Evolutionary conservation across 2,113 vertebrate species (phyloP).

Genomic region (Pelmatolapia mariae): DNA sequence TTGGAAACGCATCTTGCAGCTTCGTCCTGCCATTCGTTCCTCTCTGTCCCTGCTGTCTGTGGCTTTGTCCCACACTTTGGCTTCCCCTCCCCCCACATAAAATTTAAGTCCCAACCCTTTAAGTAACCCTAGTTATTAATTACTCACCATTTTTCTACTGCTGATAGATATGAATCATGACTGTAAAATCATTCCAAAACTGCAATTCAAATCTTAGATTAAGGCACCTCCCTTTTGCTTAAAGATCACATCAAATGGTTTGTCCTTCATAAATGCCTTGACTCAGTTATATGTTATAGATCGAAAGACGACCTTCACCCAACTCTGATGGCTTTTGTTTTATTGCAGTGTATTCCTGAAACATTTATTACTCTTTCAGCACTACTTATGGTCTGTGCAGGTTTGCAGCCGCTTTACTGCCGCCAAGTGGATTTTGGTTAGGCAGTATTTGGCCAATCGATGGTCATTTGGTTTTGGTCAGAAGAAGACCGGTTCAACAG

Average conservation of each 20-base stretch:
- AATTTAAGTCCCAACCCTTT: not conserved
- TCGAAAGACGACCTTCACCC: not conserved
- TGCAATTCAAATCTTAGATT: not conserved
- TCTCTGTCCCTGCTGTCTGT: not conserved
- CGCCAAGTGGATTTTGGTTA: not conserved
- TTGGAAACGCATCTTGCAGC: conserved; percentile 20
- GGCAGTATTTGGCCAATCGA: not conserved
- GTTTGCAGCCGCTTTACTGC: not conserved
- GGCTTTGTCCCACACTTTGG: not conserved
- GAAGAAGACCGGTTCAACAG: not conserved
- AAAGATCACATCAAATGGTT: not conserved
- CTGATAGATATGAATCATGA: not conserved
- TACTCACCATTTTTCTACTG: not conserved
- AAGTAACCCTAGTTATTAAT: not conserved
- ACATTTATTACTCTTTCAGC: not conserved
- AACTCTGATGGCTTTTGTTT: not conserved
- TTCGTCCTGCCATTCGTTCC: not conserved
- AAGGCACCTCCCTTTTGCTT: not conserved
- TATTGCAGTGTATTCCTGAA: not conserved
- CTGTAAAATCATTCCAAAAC: not conserved
- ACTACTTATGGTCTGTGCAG: not conserved
- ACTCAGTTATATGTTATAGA: not conserved
- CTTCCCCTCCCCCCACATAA: not conserved
- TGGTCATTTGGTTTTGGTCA: conserved; percentile 3
- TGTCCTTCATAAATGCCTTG: not conserved